Conservation (phyloP, 2,113 vertebrate species). For the Corythornis madagascariensis region DNA sequence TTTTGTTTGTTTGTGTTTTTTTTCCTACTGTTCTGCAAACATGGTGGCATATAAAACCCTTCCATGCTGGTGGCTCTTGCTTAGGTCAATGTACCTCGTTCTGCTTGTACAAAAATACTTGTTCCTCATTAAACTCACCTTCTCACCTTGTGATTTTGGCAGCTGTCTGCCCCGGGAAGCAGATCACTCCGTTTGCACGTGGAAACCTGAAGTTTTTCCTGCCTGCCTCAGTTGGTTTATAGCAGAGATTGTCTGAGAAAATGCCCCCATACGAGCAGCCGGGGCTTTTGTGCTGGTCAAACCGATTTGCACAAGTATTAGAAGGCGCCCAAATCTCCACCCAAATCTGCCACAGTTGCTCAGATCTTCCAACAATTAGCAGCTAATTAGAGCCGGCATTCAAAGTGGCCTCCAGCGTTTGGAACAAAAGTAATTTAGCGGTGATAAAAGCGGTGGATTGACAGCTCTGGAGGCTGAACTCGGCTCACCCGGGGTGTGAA, state of each 20-base stretch:
- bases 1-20: neutral
- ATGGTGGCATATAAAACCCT: neutral
- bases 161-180: neutral
- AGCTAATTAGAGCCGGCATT: conserved; percentile 64
- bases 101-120: conserved; percentile 22
- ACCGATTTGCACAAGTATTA: neutral
- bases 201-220: neutral
- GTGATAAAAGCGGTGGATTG: conserved; percentile 65
- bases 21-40: neutral
- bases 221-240: neutral
- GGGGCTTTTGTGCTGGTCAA: neutral
- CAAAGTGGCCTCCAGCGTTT: conserved; percentile 64
- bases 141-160: neutral
- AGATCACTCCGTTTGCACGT: neutral
- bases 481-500: neutral
- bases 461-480: conserved; percentile 57
- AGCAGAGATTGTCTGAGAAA: neutral
- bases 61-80: neutral
- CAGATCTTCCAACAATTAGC: conserved; percentile 55
- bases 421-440: conserved; percentile 68
- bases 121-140: neutral
- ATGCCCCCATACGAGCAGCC: neutral
- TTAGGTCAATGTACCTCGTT: neutral
- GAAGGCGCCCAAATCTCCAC: neutral
- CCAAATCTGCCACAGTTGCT: conserved; percentile 49